Evolutionary conservation across 2,113 vertebrate species (phyloP).

Genomic region (Madoqua kirkii): DNA sequence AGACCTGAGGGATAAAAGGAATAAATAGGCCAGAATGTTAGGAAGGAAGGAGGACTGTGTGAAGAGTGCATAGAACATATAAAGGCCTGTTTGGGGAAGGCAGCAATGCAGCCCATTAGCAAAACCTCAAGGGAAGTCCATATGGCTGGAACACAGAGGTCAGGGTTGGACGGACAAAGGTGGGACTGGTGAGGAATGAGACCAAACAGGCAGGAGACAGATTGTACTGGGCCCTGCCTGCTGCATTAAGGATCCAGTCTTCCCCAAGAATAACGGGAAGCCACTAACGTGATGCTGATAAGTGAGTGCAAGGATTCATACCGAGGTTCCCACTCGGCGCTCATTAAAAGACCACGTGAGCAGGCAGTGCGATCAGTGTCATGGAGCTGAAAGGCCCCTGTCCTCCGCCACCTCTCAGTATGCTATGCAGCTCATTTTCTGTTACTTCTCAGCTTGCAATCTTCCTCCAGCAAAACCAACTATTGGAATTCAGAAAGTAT

Average conservation of each 20-base stretch:
- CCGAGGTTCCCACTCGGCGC: not conserved
- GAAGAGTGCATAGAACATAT: not conserved
- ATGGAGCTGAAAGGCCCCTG: not conserved
- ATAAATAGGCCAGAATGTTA: not conserved
- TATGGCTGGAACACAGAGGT: not conserved
- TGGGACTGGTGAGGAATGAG: not conserved
- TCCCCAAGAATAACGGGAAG: not conserved
- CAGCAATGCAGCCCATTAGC: rapidly evolving
- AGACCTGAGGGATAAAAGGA: not conserved
- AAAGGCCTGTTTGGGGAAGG: not conserved
- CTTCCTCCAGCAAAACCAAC: not conserved
- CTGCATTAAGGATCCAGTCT: not conserved
- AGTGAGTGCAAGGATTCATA: not conserved
- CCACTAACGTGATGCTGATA: not conserved
- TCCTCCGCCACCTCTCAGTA: not conserved
- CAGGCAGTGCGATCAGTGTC: not conserved
- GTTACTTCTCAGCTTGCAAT: not conserved
- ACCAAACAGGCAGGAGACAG: not conserved
- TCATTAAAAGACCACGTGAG: not conserved
- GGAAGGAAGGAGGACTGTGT: not conserved
- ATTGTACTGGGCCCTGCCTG: not conserved
- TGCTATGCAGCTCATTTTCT: not conserved
- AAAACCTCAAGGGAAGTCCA: not conserved
- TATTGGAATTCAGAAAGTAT: not conserved
- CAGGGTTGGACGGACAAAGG: not conserved